A percentile compares a stretch with the other conserved stretches of the same genome.
Evolutionary conservation across 1,140 invertebrate species (phyloP).

Genomic region (Oppia nitens): DNA sequence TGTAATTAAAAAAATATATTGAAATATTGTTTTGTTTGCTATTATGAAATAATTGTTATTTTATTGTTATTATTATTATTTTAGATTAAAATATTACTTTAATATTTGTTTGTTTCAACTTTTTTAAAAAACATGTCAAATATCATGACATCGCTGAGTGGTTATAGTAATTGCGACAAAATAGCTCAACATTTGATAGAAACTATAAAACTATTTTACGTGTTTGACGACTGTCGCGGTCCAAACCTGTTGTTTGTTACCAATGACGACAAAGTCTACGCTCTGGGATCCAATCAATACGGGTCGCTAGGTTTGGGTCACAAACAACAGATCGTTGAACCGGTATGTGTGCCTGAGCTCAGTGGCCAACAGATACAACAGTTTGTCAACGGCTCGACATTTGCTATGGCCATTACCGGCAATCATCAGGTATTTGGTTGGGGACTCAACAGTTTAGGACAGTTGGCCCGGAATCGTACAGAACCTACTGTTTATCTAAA

Average conservation of each 20-base stretch:
- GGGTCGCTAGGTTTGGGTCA: not conserved
- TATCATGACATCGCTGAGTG: too few species aligned
- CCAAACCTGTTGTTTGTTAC: not conserved
- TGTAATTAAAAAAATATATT: too few species aligned
- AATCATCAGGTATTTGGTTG: not conserved
- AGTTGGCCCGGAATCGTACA: not conserved
- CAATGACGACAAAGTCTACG: not conserved
- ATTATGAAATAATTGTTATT: too few species aligned
- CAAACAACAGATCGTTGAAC: not conserved
- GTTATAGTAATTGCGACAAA: too few species aligned
- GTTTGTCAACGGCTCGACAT: not conserved
- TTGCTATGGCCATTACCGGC: not conserved
- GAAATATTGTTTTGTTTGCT: too few species aligned
- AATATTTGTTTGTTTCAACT: too few species aligned
- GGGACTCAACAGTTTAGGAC: not conserved
- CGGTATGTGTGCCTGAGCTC: not conserved
- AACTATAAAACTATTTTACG: not conserved
- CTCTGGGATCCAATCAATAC: not conserved
- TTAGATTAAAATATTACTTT: too few species aligned
- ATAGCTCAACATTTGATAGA: not conserved
- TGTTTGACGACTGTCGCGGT: not conserved
- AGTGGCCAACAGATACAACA: not conserved
- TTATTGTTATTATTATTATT: too few species aligned
- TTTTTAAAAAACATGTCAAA: too few species aligned
- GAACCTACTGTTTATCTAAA: too few species aligned